Evolutionary conservation across 2,888 invertebrate species (phyloP).

Genomic region (Griposia aprilina): DNA sequence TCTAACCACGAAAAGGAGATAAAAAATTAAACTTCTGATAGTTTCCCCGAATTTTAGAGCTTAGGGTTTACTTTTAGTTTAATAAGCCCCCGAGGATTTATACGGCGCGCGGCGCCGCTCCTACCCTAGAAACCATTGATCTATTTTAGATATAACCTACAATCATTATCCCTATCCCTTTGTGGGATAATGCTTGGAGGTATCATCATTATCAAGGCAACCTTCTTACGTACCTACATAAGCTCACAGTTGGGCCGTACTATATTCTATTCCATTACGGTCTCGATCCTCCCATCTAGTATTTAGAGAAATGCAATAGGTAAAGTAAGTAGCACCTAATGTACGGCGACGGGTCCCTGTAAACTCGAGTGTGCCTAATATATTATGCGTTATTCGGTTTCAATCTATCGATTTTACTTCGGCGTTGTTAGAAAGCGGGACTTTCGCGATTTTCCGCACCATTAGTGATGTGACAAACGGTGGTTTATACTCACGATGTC

Average conservation of each 20-base stretch:
- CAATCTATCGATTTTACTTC: constrained; percentile 82
- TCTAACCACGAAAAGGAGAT: neutral
- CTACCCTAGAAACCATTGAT: constrained; percentile 57
- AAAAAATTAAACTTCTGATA: constrained; percentile 5
- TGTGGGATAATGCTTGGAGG: constrained; percentile 63
- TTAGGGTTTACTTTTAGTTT: constrained; percentile 36
- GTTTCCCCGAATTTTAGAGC: constrained; percentile 14
- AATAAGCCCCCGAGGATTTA: constrained; percentile 42
- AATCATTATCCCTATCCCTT: constrained; percentile 63
- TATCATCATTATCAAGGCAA: constrained; percentile 65
- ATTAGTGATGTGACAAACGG: constrained; percentile 88
- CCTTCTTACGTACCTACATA: constrained; percentile 52
- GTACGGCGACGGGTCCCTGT: constrained; percentile 54
- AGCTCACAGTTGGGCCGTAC: constrained; percentile 48
- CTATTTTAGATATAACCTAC: constrained; percentile 67
- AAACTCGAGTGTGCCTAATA: constrained; percentile 71
- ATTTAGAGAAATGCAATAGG: constrained; percentile 64
- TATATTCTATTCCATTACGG: constrained; percentile 55
- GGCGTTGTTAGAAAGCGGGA: constrained; percentile 82
- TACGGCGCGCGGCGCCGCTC: constrained; percentile 1
- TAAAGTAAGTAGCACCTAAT: constrained; percentile 57
- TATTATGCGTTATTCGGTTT: constrained; percentile 79
- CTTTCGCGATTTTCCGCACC: constrained; percentile 86
- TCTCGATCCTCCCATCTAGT: constrained; percentile 53
- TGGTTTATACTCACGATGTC: constrained; percentile 86